Percentiles rank a stretch among this genome's conserved stretches.
These are phyloP conservation scores for Lates calcarifer DNA, from an alignment of 2,113 vertebrate species.

Conservation along the genomic window DNA sequence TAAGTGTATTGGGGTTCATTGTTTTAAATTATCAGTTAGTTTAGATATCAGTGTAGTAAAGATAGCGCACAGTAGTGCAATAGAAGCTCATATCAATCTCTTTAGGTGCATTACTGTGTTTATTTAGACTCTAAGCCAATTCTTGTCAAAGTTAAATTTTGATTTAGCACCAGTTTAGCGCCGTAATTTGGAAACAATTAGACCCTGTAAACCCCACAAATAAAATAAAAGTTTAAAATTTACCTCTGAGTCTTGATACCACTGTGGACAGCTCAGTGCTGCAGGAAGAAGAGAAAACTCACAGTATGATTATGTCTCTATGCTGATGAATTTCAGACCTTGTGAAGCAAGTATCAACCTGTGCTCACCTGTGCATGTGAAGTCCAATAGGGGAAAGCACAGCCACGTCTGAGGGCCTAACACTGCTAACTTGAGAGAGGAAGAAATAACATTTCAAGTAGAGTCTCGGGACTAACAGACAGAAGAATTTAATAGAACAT, in stretches of 20 bases:
- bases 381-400: slow-evolving; percentile 71
- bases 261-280: slow-evolving; percentile 67
- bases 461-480: too few relatives aligned
- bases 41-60: slow-evolving; percentile 47
- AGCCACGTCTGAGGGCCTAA: slow-evolving; percentile 76
- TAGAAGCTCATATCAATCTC: slow-evolving; percentile 24
- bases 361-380: slow-evolving; percentile 62
- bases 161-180: neutral
- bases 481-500: neutral
- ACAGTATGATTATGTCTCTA: neutral
- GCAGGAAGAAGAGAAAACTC: slow-evolving; percentile 14
- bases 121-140: neutral
- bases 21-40: slow-evolving; percentile 18
- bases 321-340: neutral
- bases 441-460: too few relatives aligned
- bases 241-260: slow-evolving; percentile 75
- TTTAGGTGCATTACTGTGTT: neutral
- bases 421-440: slow-evolving; percentile 60
- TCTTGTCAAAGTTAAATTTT: neutral
- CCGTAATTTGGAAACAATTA: neutral
- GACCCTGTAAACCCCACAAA: neutral
- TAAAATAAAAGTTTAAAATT: neutral
- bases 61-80: slow-evolving; percentile 46
- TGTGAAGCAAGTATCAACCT: neutral
- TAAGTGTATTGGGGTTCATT: slow-evolving; percentile 12